Evolutionary conservation across 1,140 invertebrate genomes (phyloP).

Genomic region (Drosophila takahashii): DNA sequence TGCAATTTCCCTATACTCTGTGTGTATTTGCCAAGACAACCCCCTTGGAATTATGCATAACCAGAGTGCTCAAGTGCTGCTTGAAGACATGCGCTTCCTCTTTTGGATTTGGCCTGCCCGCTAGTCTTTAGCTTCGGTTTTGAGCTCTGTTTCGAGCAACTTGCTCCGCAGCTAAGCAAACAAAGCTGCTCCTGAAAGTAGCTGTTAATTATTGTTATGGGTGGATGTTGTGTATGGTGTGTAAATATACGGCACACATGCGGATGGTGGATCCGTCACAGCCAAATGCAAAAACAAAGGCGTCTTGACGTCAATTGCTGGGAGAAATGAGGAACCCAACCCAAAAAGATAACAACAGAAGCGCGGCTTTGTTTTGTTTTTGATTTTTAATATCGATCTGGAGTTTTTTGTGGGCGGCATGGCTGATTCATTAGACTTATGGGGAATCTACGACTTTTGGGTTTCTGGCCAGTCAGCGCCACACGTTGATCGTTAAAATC

Average conservation of each 20-base stretch:
- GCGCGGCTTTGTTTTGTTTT: conserved; percentile 40
- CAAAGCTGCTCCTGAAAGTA: conserved; percentile 75
- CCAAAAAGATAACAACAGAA: conserved; percentile 23
- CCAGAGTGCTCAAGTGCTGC: conserved; percentile 63
- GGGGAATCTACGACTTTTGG: conserved; percentile 30
- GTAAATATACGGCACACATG: conserved; percentile 60
- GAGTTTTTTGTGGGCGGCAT: conserved; percentile 18
- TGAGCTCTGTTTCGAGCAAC: conserved; percentile 47
- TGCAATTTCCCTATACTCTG: conserved; percentile 12
- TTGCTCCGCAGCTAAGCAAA: conserved; percentile 69
- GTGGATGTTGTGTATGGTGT: conserved; percentile 53
- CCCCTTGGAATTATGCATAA: conserved; percentile 44
- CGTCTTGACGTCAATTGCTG: conserved; percentile 64
- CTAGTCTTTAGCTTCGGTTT: conserved; percentile 33
- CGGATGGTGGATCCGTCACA: conserved; percentile 31
- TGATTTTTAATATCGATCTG: conserved; percentile 7
- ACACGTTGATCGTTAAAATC: conserved; percentile 15
- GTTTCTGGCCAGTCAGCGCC: conserved; percentile 31
- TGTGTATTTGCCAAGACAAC: conserved; percentile 38
- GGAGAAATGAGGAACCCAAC: conserved; percentile 48
- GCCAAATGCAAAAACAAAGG: conserved; percentile 55
- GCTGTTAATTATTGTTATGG: conserved; percentile 55
- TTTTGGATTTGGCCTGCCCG: conserved; percentile 44
- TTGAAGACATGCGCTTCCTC: conserved; percentile 79
- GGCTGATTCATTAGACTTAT: conserved; percentile 57